These are phyloP conservation scores for Lysandra coridon DNA, from an alignment of 2,888 invertebrate species.

Conservation along the genomic window DNA sequence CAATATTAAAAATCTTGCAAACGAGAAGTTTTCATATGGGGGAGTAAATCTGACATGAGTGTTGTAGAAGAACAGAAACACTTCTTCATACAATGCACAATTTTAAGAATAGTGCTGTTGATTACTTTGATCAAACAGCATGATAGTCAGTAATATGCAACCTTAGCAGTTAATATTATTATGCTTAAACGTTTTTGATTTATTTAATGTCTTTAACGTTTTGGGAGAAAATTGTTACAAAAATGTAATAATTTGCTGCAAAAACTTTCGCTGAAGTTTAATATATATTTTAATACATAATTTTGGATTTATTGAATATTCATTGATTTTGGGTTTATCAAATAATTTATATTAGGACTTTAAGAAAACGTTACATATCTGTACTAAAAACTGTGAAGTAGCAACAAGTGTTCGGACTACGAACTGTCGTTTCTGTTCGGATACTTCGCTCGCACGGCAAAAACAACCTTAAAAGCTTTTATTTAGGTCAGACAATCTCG, in stretches of 20 bases:
- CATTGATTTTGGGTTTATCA: neutral
- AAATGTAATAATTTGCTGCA: too few relatives aligned
- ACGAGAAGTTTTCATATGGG: constrained; percentile 36
- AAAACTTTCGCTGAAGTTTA: too few relatives aligned
- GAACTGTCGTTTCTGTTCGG: neutral
- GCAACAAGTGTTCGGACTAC: neutral
- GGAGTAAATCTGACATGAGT: constrained; percentile 28
- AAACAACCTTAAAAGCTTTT: constrained; percentile 43
- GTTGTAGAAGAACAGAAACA: neutral
- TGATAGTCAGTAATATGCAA: too few relatives aligned
- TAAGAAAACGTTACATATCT: too few relatives aligned
- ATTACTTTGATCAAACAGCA: neutral
- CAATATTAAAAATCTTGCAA: constrained; percentile 29
- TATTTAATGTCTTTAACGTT: too few relatives aligned
- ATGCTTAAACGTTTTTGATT: too few relatives aligned
- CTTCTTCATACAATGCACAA: neutral
- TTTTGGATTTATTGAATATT: neutral
- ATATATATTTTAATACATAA: too few relatives aligned
- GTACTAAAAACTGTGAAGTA: neutral
- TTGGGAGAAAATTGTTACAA: too few relatives aligned
- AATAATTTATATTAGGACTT: too few relatives aligned
- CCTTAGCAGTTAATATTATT: too few relatives aligned
- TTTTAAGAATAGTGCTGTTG: neutral
- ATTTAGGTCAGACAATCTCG: constrained; percentile 44
- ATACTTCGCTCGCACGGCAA: constrained; percentile 24